A percentile compares a stretch with the other conserved stretches of the same genome.
These are phyloP conservation scores for Poeciliopsis prolifica DNA, from an alignment of 2,113 vertebrate genomes.

Conservation along the genomic window DNA sequence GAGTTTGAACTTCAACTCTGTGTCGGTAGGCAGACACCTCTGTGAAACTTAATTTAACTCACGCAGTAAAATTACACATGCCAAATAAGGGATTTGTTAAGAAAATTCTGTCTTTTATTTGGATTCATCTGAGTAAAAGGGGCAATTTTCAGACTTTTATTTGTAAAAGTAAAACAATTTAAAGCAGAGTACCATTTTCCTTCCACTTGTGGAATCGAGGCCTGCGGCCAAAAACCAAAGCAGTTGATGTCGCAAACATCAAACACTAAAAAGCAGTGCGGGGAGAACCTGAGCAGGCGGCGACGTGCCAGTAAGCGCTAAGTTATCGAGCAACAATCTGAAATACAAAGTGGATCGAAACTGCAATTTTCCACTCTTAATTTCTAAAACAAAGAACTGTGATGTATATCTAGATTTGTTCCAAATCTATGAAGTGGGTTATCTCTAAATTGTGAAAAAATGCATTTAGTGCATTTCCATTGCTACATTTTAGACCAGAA, in stretches of 20 bases:
- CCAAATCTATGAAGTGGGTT: neutral
- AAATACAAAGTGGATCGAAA: constrained; percentile 46
- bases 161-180: neutral
- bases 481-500: neutral
- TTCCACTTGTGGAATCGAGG: neutral
- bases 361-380: neutral
- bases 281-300: constrained; percentile 26
- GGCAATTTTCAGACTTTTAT: neutral
- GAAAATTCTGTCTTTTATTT: neutral
- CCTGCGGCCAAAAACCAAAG: neutral
- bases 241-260: neutral
- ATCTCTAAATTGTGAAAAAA: neutral
- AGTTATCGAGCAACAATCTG: constrained; percentile 2
- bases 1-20: neutral
- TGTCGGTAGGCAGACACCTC: too few relatives aligned
- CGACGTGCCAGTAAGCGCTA: constrained; percentile 32
- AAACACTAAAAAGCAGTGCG: constrained; percentile 8
- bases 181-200: neutral
- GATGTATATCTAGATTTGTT: constrained; percentile 13
- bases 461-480: neutral
- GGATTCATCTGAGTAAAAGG: neutral
- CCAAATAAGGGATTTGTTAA: neutral
- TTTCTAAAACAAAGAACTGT: neutral
- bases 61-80: neutral
- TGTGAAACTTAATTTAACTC: neutral